phyloP scores from a whole-genome alignment of 2,888 invertebrate genomes.

The Aelia acuminata region DNA sequence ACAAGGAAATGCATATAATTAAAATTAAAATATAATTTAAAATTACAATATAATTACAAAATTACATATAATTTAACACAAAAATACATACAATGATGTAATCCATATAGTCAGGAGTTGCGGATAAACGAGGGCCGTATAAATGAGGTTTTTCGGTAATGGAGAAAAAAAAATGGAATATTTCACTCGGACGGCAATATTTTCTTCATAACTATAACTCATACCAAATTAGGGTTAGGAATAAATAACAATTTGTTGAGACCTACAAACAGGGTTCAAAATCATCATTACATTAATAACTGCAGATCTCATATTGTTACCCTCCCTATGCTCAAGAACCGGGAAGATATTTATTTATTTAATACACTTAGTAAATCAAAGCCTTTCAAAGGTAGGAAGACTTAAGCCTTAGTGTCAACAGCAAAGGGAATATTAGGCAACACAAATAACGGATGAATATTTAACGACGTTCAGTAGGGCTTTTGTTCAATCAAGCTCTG shows the following conservation, averaged over 20 bases:
- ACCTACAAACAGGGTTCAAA: background rate
- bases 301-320: background rate
- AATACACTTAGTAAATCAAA: conserved; percentile 8
- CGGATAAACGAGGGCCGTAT: no score
- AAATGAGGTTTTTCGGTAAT: no score
- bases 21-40: no score
- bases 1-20: no score
- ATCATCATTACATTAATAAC: background rate
- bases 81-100: no score
- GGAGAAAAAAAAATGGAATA: no score
- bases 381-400: background rate
- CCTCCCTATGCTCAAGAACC: background rate
- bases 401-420: conserved; percentile 12
- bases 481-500: background rate
- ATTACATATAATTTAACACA: no score
- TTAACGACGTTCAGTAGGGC: background rate
- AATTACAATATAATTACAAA: no score
- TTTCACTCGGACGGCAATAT: no score
- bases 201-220: no score
- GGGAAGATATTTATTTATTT: background rate
- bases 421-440: conserved; percentile 31
- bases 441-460: conserved; percentile 23
- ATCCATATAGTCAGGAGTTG: no score
- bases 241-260: background rate
- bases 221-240: background rate